These are phyloP conservation scores for Bos javanicus DNA, from an alignment of 2,113 vertebrate genomes.

Conservation along the genomic window DNA sequence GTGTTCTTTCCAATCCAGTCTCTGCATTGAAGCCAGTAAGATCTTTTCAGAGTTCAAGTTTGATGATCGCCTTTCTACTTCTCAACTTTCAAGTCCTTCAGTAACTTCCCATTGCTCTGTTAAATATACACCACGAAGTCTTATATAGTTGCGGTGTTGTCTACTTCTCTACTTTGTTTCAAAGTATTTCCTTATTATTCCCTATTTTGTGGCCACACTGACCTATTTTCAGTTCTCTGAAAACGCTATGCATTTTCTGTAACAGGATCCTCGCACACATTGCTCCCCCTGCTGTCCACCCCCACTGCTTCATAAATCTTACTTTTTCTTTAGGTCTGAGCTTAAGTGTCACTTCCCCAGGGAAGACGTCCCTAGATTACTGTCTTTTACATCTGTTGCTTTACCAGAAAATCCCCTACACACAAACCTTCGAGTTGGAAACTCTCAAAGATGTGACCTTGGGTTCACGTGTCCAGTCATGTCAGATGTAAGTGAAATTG, in stretches of 20 bases:
- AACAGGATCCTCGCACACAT: background rate
- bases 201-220: background rate
- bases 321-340: background rate
- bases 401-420: background rate
- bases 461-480: background rate
- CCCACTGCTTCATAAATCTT: background rate
- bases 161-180: background rate
- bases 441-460: background rate
- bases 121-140: background rate
- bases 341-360: background rate
- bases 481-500: background rate
- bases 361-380: background rate
- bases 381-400: background rate
- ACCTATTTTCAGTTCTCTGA: background rate
- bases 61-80: background rate
- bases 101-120: background rate
- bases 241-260: background rate
- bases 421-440: background rate
- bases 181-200: background rate
- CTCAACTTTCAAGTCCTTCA: background rate
- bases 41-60: background rate
- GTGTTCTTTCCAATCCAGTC: background rate
- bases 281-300: background rate
- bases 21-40: background rate
- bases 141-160: background rate